Evolutionary conservation across 1,140 invertebrate species (phyloP), one percentile per base, ranked within the genome.

Genomic region (Patella vulgata): DNA sequence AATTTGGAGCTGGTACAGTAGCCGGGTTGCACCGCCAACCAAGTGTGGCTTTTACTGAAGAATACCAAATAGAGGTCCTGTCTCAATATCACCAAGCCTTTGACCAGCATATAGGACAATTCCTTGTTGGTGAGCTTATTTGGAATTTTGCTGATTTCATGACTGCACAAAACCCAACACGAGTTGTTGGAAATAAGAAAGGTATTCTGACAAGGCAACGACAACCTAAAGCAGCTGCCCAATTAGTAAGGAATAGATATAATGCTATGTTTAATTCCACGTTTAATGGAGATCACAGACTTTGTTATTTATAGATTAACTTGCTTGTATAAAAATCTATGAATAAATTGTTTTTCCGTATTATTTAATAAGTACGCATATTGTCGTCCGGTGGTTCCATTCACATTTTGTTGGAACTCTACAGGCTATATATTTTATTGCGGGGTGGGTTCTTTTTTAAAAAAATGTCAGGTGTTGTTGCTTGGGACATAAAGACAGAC

Each of bases 1-100:
- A 99, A 81, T 99, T 98, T 82, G 97, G 97, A 11, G 94, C 93
- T 1, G 97, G 97, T 76, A 94, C 95, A 2, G 86, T 97, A 66
- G 86, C 91, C 47, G 97, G 96, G 25, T 84, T 96, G 62, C 95
- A 97, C 83, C 84, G 88, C 67, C 74, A 89, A 64, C 95, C 95
- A 0, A 78, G 86, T 2, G 93, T 89, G 76, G 88, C 95, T 36
- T 98, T 95, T 90, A 94, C 94, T 3, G 96, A 98, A 85, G 95
- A 98, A 79, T 98, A 94, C 78, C 96, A 98, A 85, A 88, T 90
- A 3, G 89, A 91, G 54, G 74, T 96, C 44, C 87, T 97, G 74
- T 89, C 91, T 0, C 88, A 91, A 73, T 94, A 97, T 77, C 97
- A 97, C 75, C 89, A 91, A 78, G 94, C 93, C 0, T 98, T 98